phyloP scores from a whole-genome alignment of 2,797 vertebrate species.

The Dicrostonyx torquatus region DNA sequence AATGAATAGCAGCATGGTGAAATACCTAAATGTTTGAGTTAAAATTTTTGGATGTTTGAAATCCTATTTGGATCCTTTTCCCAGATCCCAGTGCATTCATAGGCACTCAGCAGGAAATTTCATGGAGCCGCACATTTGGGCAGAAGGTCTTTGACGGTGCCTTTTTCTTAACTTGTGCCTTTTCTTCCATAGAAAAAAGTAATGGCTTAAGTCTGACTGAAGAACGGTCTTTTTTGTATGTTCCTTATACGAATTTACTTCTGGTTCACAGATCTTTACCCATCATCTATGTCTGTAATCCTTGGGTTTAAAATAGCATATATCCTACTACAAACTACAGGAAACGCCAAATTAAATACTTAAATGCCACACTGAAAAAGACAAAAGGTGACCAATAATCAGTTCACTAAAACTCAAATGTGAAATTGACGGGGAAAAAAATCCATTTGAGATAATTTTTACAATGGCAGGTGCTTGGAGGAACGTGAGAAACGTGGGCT shows the following conservation, averaged over 20 bases:
- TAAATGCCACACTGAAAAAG: constrained; percentile 86
- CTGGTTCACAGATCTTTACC: constrained; percentile 90
- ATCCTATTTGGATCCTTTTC: constrained; percentile 91
- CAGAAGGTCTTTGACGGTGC: constrained; percentile 89
- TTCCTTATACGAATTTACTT: constrained; percentile 90
- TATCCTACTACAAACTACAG: constrained; percentile 86
- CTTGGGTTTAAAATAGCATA: constrained; percentile 86
- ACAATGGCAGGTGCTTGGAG: constrained; percentile 48
- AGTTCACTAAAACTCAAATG: constrained; percentile 78
- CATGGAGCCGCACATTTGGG: constrained; percentile 89
- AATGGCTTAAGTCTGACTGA: constrained; percentile 91
- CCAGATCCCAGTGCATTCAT: constrained; percentile 89
- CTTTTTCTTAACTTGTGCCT: constrained; percentile 91
- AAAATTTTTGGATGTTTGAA: constrained; percentile 91
- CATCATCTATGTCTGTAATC: constrained; percentile 87
- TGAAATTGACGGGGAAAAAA: constrained; percentile 58
- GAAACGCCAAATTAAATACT: constrained; percentile 88
- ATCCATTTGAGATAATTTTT: constrained; percentile 53
- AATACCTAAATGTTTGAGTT: constrained; percentile 90
- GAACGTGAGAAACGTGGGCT: background rate
- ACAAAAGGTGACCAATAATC: constrained; percentile 88
- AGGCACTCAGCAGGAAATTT: constrained; percentile 89
- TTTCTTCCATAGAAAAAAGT: constrained; percentile 92
- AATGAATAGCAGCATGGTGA: constrained; percentile 90
- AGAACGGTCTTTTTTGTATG: constrained; percentile 90